Evolutionary conservation across 2,797 vertebrate genomes (phyloP).

Genomic region (Cynopterus sphinx): DNA sequence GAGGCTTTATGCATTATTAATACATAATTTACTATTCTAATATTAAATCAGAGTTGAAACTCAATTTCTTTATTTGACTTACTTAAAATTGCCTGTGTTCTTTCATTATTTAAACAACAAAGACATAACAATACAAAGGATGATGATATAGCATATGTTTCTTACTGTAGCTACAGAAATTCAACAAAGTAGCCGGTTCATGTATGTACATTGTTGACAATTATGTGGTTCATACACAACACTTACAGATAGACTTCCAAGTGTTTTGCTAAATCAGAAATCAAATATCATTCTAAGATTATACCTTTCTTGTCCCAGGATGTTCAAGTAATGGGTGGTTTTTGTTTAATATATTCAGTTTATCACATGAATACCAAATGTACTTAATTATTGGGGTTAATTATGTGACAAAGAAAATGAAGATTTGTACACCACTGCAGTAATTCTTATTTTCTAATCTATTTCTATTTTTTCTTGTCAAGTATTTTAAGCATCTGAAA

Average conservation of each 20-base stretch:
- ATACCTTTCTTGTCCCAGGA: not conserved
- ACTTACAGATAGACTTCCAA: not conserved
- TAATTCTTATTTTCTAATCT: not conserved
- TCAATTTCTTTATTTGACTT: not conserved
- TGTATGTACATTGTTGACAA: not conserved
- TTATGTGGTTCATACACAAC: not conserved
- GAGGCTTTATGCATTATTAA: not conserved
- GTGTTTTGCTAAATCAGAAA: not conserved
- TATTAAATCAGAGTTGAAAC: not conserved
- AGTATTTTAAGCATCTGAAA: not conserved
- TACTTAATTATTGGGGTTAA: not conserved
- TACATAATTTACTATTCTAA: constrained; percentile 11
- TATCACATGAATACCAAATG: not conserved
- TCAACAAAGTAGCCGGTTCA: not conserved
- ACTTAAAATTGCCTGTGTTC: not conserved
- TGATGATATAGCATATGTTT: not conserved
- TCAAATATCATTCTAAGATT: not conserved
- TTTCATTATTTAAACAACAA: not conserved
- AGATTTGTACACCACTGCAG: not conserved
- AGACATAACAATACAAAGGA: not conserved
- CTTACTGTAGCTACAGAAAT: not conserved
- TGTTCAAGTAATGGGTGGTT: not conserved
- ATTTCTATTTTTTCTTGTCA: not conserved
- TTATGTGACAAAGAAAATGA: not conserved
- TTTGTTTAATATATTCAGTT: not conserved